Percentiles rank a stretch among this genome's conserved stretches.
Conservation (phyloP, 2,113 vertebrate species). For the Phrynocephalus versicolor region DNA sequence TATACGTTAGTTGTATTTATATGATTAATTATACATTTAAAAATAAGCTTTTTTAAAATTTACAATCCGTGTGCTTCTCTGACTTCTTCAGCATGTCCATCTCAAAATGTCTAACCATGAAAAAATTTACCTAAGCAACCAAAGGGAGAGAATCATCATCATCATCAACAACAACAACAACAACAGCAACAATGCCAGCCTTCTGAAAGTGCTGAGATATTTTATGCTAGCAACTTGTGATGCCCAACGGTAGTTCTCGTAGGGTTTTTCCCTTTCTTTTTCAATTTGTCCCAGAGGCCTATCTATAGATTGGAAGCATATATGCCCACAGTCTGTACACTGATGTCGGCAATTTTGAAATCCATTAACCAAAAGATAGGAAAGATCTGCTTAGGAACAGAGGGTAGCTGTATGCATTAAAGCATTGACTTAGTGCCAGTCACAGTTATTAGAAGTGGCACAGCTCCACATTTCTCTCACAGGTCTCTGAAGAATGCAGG, state of each 20-base stretch:
- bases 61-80: no score
- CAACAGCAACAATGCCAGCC: no score
- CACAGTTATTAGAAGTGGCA: constrained; percentile 72
- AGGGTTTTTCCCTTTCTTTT: background rate
- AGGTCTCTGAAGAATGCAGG: constrained; percentile 61
- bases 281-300: constrained; percentile 32
- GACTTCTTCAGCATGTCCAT: background rate
- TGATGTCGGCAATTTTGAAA: constrained; percentile 63
- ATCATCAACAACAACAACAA: no score
- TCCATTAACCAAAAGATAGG: constrained; percentile 67
- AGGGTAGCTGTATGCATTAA: constrained; percentile 68
- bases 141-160: background rate
- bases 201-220: background rate
- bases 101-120: background rate
- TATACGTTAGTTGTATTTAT: background rate
- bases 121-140: background rate
- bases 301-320: constrained; percentile 26
- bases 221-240: background rate
- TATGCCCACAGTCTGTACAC: constrained; percentile 43
- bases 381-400: constrained; percentile 70
- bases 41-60: no score
- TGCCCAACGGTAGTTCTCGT: constrained; percentile 6
- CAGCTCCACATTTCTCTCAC: constrained; percentile 65
- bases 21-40: background rate
- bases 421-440: constrained; percentile 73